Percentiles rank a stretch among this genome's conserved stretches.
Evolutionary conservation across 2,888 invertebrate genomes (phyloP).

Genomic region (Entomobrya proxima): DNA sequence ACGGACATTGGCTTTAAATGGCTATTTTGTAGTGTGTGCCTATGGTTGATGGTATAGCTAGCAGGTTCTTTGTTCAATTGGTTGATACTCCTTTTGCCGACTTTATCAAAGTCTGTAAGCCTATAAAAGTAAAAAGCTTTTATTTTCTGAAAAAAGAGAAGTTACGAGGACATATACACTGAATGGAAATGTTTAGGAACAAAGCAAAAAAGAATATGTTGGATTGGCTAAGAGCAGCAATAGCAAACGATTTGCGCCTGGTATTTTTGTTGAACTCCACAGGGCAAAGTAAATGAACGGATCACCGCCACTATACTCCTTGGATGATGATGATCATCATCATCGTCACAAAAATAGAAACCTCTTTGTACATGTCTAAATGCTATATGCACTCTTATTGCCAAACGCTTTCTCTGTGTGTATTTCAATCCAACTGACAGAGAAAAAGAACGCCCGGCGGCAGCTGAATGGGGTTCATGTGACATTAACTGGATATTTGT

Average conservation of each 20-base stretch:
- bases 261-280: neutral
- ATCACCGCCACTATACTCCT: no score
- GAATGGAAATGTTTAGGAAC: no score
- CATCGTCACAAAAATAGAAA: no score
- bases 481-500: slow-evolving; percentile 58
- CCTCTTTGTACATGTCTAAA: no score
- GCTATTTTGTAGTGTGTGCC: neutral
- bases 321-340: neutral
- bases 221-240: neutral
- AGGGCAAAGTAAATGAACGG: neutral
- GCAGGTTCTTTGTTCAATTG: slow-evolving; percentile 32
- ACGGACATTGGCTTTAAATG: neutral
- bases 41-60: no score
- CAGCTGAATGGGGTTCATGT: slow-evolving; percentile 48
- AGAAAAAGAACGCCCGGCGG: slow-evolving; percentile 17
- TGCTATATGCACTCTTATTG: no score
- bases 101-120: no score
- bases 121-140: neutral
- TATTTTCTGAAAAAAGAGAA: neutral
- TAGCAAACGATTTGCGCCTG: neutral
- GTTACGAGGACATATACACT: no score
- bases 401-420: neutral
- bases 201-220: no score
- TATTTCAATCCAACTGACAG: neutral
- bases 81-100: no score